Percentiles rank a stretch among this genome's conserved stretches.
phyloP scores from a whole-genome alignment of 2,113 vertebrate species.

The Himantopus leucocephalus region DNA sequence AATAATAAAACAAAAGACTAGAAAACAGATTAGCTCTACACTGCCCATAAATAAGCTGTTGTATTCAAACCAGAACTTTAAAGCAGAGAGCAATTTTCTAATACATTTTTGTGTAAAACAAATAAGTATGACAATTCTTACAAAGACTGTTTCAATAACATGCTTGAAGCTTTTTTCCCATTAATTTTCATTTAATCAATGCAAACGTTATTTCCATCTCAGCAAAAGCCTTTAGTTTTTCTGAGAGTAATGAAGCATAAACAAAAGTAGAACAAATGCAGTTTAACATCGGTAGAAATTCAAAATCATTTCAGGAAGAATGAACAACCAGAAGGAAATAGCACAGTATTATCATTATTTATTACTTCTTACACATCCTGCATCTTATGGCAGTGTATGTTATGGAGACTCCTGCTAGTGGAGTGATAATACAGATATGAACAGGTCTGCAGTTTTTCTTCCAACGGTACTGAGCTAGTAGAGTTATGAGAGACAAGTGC shows the following conservation, averaged over 20 bases:
- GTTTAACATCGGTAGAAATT: neutral
- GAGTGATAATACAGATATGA: neutral
- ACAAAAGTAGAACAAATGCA: slow-evolving; percentile 9
- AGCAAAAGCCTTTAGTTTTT: slow-evolving; percentile 4
- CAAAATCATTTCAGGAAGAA: slow-evolving; percentile 8
- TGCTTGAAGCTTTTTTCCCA: neutral
- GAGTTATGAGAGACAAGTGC: neutral
- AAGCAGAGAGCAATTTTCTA: neutral
- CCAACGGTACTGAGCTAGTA: neutral
- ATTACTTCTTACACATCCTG: neutral
- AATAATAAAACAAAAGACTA: neutral
- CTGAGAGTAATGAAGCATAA: neutral
- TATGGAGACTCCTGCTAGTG: neutral
- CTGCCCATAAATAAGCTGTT: neutral
- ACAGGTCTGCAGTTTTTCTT: neutral
- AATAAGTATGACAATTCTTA: neutral
- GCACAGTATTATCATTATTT: neutral
- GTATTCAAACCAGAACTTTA: neutral
- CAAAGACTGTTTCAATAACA: neutral
- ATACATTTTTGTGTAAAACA: neutral
- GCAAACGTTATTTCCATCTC: neutral
- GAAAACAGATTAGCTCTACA: neutral
- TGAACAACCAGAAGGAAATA: neutral
- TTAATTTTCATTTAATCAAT: slow-evolving; percentile 14
- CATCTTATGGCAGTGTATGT: neutral